Evolutionary conservation across 2,113 vertebrate species (phyloP).

Genomic region (Lamprotornis superbus): DNA sequence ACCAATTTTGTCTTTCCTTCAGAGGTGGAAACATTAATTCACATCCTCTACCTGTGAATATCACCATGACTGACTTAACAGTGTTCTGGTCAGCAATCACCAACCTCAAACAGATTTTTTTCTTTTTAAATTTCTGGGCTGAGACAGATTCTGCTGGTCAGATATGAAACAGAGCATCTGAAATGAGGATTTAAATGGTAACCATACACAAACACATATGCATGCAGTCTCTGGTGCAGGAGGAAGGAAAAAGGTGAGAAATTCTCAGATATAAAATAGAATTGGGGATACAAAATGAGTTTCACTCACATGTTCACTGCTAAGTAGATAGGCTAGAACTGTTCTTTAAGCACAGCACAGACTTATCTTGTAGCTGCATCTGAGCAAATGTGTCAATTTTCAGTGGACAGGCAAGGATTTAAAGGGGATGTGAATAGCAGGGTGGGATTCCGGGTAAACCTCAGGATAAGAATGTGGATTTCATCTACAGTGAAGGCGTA

Average conservation of each 20-base stretch:
- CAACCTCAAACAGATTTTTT: not conserved
- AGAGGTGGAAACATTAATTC: not conserved
- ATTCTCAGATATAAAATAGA: not conserved
- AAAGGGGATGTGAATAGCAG: not conserved
- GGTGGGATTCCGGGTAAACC: not conserved
- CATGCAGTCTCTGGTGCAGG: not conserved
- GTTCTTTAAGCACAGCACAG: not conserved
- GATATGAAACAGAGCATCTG: not conserved
- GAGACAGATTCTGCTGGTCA: not conserved
- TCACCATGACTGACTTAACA: not conserved
- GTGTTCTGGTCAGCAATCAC: not conserved
- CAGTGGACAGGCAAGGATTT: not conserved
- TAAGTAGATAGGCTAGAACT: not conserved
- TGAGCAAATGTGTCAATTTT: not conserved
- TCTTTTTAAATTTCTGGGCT: not conserved
- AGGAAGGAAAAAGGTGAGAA: not conserved
- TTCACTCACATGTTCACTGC: not conserved
- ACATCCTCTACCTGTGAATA: not conserved
- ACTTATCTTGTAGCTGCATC: not conserved
- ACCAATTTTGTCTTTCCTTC: not conserved
- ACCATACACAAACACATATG: not conserved
- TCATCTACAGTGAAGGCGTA: not conserved
- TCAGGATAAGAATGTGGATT: not conserved
- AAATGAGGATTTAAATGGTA: slow-evolving; percentile 19
- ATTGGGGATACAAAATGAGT: not conserved